Evolutionary conservation across 2,888 invertebrate genomes (phyloP).

Genomic region (Ecliptopera silaceata): DNA sequence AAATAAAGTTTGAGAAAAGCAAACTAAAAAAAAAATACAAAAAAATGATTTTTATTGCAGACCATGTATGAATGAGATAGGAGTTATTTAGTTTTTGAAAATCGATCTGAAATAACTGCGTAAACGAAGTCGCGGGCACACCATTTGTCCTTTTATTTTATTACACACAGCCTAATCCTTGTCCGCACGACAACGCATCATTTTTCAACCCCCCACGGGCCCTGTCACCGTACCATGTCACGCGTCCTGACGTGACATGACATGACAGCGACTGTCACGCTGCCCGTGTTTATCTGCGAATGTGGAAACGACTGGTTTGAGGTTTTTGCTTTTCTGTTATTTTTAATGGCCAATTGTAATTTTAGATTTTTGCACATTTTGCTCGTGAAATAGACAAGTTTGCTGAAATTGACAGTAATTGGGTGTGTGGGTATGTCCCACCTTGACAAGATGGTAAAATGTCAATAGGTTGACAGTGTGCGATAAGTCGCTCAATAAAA

Average conservation of each 20-base stretch:
- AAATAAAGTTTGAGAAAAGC: too few species aligned
- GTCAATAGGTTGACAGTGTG: neutral
- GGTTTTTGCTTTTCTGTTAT: slow-evolving; percentile 7
- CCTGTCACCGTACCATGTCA: slow-evolving; percentile 38
- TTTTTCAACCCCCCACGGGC: slow-evolving; percentile 41
- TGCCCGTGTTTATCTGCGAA: slow-evolving; percentile 34
- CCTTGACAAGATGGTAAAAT: neutral
- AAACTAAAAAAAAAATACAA: too few species aligned
- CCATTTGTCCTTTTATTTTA: neutral
- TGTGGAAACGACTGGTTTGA: slow-evolving; percentile 28
- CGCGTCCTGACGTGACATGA: slow-evolving; percentile 38
- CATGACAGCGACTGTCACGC: slow-evolving; percentile 56
- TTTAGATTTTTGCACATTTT: neutral
- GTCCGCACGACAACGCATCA: slow-evolving; percentile 32
- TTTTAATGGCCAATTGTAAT: neutral
- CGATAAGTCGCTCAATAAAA: too few species aligned
- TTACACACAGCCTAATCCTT: slow-evolving; percentile 19
- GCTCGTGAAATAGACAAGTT: neutral
- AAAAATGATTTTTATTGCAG: too few species aligned
- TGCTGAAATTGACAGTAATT: neutral
- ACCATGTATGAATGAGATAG: too few species aligned
- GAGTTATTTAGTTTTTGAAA: too few species aligned
- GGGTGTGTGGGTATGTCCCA: neutral
- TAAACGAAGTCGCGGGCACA: neutral
- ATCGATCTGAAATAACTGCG: too few species aligned